Evolutionary conservation across 1,140 invertebrate genomes (phyloP), one percentile per base, ranked within the genome.

Genomic region (Bombus cullumanus): DNA sequence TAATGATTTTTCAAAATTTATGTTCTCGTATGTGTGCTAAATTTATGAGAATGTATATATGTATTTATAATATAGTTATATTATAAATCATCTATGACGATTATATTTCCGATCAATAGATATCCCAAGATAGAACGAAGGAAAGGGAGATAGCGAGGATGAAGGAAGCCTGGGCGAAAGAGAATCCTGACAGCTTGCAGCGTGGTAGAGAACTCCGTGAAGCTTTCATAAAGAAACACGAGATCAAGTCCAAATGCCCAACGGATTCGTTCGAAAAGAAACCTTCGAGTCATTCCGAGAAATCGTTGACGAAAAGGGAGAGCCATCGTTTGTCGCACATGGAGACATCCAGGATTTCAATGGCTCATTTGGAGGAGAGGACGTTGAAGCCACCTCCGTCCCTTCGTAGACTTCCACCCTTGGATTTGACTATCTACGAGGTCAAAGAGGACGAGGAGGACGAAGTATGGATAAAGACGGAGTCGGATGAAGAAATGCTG

Each of bases 81-180:
- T 22, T 18, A 15, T 43, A 43, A 43, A 72, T 31, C 13, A 43
- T 31, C 71, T 8, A 31, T 22, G 39, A 72, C 10, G 1, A 13
- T 22, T 13, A 47, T 12, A n/a, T 22, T 75, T 53, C 25, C n/a
- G 13, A 34, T 72, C 0, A 0, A 8, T 47, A 90, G 87, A 68
- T 94, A 28, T 59, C 41, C 10, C 74, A 91, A 47, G 94, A 94
- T 53, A 85, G 66, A 6, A 87, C 75, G 13, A 85, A 89, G 62
- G 91, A 90, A 25, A 37, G 81, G 31, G 84, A 91, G 31, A 91
- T 93, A 37, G 74, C 57, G 22, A 5, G 73, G 4, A 73, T 93
- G 47, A 94, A 93, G 81, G 86, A 82, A 18, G 62, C 66, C 8
- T 94, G 93, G 93, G 83, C 86, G 43, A 75, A 76, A 25, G 84